phyloP scores from a whole-genome alignment of 2,113 vertebrate genomes.

The Phaethon lepturus region DNA sequence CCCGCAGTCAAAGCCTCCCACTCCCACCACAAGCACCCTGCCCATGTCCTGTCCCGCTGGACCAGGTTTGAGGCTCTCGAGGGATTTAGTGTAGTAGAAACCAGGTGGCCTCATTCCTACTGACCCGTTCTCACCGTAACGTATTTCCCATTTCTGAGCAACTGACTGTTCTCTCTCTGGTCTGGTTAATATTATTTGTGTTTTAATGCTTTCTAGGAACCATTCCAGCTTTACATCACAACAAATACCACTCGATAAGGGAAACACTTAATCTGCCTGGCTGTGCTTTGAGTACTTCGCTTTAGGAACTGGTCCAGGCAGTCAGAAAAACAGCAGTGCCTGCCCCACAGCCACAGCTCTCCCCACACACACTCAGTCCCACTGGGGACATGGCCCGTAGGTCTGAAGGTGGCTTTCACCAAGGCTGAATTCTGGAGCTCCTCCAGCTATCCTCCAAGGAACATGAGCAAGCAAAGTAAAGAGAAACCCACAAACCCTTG shows the following conservation, averaged over 20 bases:
- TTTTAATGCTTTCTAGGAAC: conserved; percentile 71
- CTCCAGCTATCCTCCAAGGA: conserved; percentile 32
- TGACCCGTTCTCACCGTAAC: conserved; percentile 10
- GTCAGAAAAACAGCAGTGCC: background rate
- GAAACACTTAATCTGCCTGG: conserved; percentile 43
- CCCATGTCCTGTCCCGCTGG: background rate
- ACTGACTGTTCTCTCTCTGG: conserved; percentile 21
- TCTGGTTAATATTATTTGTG: conserved; percentile 69
- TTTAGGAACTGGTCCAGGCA: conserved; percentile 37
- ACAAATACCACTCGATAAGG: conserved; percentile 37
- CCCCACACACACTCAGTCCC: background rate
- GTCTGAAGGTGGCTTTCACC: background rate
- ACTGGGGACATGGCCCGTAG: background rate
- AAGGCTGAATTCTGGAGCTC: background rate
- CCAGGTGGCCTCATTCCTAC: conserved; percentile 3
- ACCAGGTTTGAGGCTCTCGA: background rate
- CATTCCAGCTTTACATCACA: conserved; percentile 61
- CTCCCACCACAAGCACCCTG: background rate
- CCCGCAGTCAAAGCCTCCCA: accelerated
- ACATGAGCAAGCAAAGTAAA: background rate
- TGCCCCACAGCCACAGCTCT: background rate
- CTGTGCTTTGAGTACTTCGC: background rate
- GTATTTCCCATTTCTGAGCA: conserved; percentile 16
- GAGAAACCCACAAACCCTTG: conserved; percentile 19
- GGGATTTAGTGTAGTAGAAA: background rate